Evolutionary conservation across 2,888 invertebrate genomes (phyloP).

Genomic region (Mylabris sibirica): DNA sequence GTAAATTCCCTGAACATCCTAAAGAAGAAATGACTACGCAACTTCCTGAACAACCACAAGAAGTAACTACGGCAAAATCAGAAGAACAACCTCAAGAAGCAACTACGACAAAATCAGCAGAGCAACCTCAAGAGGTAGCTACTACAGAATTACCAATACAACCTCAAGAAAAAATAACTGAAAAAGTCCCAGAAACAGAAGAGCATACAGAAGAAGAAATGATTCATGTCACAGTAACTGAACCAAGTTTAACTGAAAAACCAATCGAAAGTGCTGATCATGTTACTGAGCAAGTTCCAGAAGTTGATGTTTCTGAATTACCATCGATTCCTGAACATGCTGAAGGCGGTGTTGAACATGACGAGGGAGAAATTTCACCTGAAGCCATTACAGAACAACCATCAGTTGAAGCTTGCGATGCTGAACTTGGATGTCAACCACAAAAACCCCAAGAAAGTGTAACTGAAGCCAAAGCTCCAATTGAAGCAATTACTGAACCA

Average conservation of each 20-base stretch:
- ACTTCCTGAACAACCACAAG: slow-evolving; percentile 5
- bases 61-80: slow-evolving; percentile 15
- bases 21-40: slow-evolving; percentile 17
- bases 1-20: slow-evolving; percentile 11
- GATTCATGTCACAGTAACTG: slow-evolving; percentile 26
- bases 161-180: slow-evolving; percentile 1
- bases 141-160: neutral
- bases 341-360: neutral
- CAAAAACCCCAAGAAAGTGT: slow-evolving; percentile 15
- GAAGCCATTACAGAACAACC: neutral
- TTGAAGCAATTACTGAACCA: slow-evolving; percentile 32
- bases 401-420: neutral
- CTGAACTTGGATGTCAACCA: slow-evolving; percentile 2
- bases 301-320: slow-evolving; percentile 53
- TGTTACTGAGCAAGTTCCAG: slow-evolving; percentile 33
- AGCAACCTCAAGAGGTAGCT: slow-evolving; percentile 14
- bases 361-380: neutral
- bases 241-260: slow-evolving; percentile 31
- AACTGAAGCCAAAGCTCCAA: slow-evolving; percentile 27
- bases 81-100: slow-evolving; percentile 11
- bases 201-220: neutral
- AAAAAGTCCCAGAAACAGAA: neutral
- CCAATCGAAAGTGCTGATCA: slow-evolving; percentile 30
- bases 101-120: neutral
- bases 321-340: slow-evolving; percentile 37